A percentile compares a stretch with the other conserved stretches of the same genome.
Evolutionary conservation across 1,140 invertebrate species (phyloP).

Genomic region (Metaphire vulgaris): DNA sequence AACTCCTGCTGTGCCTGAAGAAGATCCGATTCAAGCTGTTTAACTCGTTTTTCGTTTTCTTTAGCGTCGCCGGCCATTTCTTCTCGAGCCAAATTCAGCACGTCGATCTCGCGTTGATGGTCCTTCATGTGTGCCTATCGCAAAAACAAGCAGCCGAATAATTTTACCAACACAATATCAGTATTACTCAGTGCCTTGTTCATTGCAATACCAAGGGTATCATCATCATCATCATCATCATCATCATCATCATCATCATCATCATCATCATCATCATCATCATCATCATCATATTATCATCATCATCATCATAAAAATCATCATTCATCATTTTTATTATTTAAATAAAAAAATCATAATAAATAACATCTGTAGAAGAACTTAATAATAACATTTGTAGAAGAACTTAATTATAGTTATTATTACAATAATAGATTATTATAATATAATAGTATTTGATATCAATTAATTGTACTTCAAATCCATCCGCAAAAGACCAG

Average conservation of each 20-base stretch:
- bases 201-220: background rate
- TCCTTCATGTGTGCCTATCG: background rate
- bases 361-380: too few species aligned
- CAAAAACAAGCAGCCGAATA: background rate
- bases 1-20: background rate
- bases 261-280: background rate
- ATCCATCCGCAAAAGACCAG: too few species aligned
- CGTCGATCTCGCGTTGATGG: background rate
- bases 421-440: too few species aligned
- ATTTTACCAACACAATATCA: background rate
- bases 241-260: background rate
- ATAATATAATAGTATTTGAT: too few species aligned
- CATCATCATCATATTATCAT: constrained; percentile 5
- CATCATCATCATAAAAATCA: too few species aligned
- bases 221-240: constrained; percentile 4
- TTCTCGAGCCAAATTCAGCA: background rate
- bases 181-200: background rate
- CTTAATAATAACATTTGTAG: too few species aligned
- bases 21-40: constrained; percentile 1
- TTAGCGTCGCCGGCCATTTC: background rate
- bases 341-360: too few species aligned
- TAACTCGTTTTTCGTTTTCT: background rate
- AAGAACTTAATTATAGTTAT: too few species aligned
- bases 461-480: too few species aligned
- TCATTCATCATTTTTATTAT: constrained; percentile 1